Evolutionary conservation across 2,113 vertebrate genomes (phyloP).

Genomic region (Marcusenius ussheri): DNA sequence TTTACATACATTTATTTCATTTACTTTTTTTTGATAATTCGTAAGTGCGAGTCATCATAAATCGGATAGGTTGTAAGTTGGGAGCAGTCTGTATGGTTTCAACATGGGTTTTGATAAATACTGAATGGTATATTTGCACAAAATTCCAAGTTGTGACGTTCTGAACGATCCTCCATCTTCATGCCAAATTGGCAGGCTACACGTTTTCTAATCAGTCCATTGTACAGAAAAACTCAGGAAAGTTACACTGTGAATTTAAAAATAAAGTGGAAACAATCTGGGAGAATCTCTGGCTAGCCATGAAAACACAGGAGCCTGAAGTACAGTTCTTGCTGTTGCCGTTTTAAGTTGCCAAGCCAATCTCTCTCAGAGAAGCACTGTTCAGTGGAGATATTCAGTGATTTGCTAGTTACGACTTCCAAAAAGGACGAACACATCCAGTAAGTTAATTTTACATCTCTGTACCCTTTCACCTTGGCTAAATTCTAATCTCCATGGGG

Average conservation of each 20-base stretch:
- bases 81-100: neutral
- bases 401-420: neutral
- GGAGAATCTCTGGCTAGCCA: neutral
- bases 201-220: neutral
- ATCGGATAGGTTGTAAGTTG: neutral
- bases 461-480: neutral
- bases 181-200: neutral
- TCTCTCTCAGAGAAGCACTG: neutral
- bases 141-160: neutral
- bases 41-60: neutral
- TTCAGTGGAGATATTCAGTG: neutral
- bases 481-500: neutral
- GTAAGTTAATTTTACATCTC: neutral
- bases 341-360: neutral
- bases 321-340: neutral
- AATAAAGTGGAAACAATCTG: neutral
- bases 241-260: neutral
- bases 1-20: neutral
- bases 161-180: neutral
- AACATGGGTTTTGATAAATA: neutral
- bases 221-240: neutral
- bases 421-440: neutral
- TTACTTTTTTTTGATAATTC: neutral
- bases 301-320: neutral
- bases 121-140: neutral